A percentile compares a stretch with the other conserved stretches of the same genome.
Evolutionary conservation across 2,113 vertebrate species (phyloP).

Genomic region (Serilophus lunatus): DNA sequence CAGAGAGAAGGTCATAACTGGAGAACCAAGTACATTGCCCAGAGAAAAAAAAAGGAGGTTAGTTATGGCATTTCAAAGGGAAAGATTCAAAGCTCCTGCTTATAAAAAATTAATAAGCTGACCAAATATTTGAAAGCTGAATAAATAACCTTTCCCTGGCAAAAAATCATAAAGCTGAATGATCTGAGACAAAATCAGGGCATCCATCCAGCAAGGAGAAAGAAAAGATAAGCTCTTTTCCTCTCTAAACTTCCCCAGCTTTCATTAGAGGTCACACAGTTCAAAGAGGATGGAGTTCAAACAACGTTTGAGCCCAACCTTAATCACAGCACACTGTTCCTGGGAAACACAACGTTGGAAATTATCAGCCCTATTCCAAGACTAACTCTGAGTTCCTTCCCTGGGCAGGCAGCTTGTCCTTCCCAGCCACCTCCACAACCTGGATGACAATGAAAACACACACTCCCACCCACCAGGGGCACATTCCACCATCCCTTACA

Average conservation of each 20-base stretch:
- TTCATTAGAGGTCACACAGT: background rate
- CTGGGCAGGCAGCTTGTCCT: background rate
- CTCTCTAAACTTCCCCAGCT: background rate
- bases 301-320: background rate
- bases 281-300: slow-evolving; percentile 2
- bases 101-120: slow-evolving; percentile 45
- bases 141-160: slow-evolving; percentile 20
- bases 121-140: slow-evolving; percentile 44
- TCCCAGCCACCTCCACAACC: background rate
- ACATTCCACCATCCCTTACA: background rate
- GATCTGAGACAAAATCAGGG: slow-evolving; percentile 3
- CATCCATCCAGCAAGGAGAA: slow-evolving; percentile 17
- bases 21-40: background rate
- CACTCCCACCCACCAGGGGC: fast-evolving
- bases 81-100: background rate
- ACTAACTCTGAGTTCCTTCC: background rate
- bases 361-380: background rate
- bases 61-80: background rate
- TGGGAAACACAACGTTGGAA: background rate
- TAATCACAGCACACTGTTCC: background rate
- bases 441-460: background rate
- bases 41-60: background rate
- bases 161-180: slow-evolving; percentile 34
- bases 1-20: background rate
- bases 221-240: slow-evolving; percentile 20